Percentiles rank a stretch among this genome's conserved stretches.
Evolutionary conservation across 2,797 vertebrate genomes (phyloP).

Genomic region (Argyrosomus regius): DNA sequence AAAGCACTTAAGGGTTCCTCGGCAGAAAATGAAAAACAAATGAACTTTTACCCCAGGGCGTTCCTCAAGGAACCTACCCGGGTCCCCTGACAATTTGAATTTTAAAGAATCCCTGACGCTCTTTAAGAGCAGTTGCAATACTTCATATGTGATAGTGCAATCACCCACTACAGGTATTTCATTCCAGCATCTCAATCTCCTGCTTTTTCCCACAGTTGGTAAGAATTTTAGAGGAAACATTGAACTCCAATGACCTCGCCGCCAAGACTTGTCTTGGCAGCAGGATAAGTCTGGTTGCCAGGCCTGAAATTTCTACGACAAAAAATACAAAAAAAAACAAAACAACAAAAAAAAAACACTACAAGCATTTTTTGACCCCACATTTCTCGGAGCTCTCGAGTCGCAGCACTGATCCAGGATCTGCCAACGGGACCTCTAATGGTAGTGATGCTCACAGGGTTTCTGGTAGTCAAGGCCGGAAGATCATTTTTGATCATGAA

Average conservation of each 20-base stretch:
- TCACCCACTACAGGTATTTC: conserved; percentile 66
- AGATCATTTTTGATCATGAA: conserved; percentile 2
- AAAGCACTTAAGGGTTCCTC: conserved; percentile 63
- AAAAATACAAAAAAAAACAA: conserved; percentile 11
- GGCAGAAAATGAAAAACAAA: conserved; percentile 13
- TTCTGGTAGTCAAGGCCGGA: conserved; percentile 45
- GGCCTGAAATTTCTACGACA: conserved; percentile 61
- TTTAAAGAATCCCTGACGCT: conserved; percentile 46
- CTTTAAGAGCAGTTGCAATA: conserved; percentile 70
- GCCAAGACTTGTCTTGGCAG: conserved; percentile 43
- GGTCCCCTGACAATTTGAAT: conserved; percentile 43
- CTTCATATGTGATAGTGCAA: conserved; percentile 55
- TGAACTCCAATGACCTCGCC: conserved; percentile 69
- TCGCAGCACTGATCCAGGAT: conserved; percentile 69
- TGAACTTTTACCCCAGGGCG: conserved; percentile 21
- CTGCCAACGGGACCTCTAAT: conserved; percentile 33
- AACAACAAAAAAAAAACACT: conserved; percentile 57
- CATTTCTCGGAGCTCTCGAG: conserved; percentile 64
- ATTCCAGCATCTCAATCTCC: conserved; percentile 64
- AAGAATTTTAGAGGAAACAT: conserved; percentile 78
- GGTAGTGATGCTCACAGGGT: conserved; percentile 37
- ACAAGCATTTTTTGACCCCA: conserved; percentile 71
- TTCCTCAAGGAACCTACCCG: conserved; percentile 49
- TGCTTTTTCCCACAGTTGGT: conserved; percentile 48
- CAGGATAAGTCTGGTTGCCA: conserved; percentile 54